Conservation (phyloP, 2,113 vertebrate genomes). For the Colaptes auratus region DNA sequence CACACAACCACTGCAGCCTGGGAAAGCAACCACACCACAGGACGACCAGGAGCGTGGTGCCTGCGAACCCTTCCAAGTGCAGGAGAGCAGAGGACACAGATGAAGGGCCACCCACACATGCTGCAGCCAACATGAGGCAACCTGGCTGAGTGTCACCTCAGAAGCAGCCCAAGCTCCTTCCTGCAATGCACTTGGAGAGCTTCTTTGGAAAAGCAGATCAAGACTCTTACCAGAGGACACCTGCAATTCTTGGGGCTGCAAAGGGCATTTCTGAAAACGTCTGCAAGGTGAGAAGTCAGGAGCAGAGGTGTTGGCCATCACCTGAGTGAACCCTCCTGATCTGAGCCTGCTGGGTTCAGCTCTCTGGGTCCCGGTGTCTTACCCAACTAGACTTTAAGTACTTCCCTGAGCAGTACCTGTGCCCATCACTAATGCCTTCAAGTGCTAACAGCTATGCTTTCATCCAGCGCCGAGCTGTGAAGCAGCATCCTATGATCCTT, state of each 20-base stretch:
- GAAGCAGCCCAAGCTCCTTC: not conserved
- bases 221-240: not conserved
- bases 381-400: not conserved
- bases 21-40: not conserved
- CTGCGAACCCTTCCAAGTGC: accelerated
- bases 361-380: not conserved
- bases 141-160: not conserved
- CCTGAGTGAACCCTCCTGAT: not conserved
- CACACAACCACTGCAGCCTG: not conserved
- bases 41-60: not conserved
- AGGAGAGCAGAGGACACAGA: accelerated
- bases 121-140: accelerated
- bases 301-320: not conserved
- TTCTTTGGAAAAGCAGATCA: not conserved
- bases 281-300: not conserved
- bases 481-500: not conserved
- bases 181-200: not conserved
- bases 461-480: not conserved
- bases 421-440: not conserved
- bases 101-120: not conserved
- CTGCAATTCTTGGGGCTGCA: not conserved
- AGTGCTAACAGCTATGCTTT: accelerated
- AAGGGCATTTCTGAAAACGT: not conserved
- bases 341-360: not conserved
- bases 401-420: not conserved